Conservation (phyloP, 2,113 vertebrate genomes). For the Tragulus kanchil region DNA sequence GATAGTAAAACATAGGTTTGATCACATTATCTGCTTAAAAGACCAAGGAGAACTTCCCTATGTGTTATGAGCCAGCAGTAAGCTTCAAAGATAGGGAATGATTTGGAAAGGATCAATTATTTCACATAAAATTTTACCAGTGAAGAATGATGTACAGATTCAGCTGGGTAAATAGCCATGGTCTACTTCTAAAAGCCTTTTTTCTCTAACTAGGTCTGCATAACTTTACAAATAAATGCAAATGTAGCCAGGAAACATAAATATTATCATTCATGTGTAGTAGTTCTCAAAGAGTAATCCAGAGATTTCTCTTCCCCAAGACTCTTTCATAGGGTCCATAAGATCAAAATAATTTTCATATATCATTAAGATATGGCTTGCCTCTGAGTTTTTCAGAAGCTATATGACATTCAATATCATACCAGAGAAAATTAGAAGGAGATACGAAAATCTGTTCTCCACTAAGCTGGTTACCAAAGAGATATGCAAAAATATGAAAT, state of each 20-base stretch:
- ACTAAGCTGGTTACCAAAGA: background rate
- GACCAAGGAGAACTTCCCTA: background rate
- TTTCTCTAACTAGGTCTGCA: background rate
- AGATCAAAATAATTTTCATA: conserved; percentile 39
- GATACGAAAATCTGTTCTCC: background rate
- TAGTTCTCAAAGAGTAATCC: background rate
- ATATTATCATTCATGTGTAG: background rate
- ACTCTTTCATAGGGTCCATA: background rate
- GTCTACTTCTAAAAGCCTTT: background rate
- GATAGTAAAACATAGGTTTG: background rate
- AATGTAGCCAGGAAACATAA: background rate
- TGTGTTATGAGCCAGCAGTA: background rate
- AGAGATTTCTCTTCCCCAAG: background rate
- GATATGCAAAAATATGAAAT: conserved; percentile 30
- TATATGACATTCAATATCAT: background rate
- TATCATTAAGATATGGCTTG: conserved; percentile 14
- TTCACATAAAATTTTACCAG: conserved; percentile 53
- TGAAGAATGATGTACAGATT: conserved; percentile 14
- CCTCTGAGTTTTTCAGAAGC: background rate
- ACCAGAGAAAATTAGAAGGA: conserved; percentile 4
- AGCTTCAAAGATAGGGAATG: conserved; percentile 21
- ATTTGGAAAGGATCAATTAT: conserved; percentile 50
- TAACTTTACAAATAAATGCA: background rate
- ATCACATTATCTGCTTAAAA: conserved; percentile 7
- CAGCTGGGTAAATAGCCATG: background rate